These are phyloP conservation scores for Campylomormyrus tamandua DNA, from an alignment of 2,113 vertebrate species.

Conservation along the genomic window DNA sequence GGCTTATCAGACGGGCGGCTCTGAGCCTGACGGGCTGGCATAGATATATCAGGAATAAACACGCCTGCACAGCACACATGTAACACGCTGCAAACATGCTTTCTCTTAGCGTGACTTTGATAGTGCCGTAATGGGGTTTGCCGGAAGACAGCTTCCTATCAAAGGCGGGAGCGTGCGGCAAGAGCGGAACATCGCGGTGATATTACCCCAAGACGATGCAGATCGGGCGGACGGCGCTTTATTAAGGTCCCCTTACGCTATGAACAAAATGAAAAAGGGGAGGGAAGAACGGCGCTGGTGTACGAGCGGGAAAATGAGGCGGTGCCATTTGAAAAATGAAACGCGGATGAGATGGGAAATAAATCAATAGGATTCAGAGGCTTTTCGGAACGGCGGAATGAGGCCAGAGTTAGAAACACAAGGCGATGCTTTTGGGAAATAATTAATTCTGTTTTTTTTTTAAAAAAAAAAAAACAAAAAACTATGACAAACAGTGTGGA, in stretches of 20 bases:
- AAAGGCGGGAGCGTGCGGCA: not conserved
- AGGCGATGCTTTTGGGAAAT: not conserved
- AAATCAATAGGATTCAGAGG: conserved; percentile 2
- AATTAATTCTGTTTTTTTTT: not conserved
- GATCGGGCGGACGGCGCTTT: conserved; percentile 6
- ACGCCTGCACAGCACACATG: not conserved
- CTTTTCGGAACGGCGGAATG: not conserved
- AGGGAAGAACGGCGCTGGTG: not conserved
- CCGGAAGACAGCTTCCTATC: conserved; percentile 5
- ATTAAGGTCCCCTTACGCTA: conserved; percentile 6
- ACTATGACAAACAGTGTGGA: not conserved
- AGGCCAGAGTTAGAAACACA: not conserved
- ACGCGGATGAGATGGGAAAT: not conserved
- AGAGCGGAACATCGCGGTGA: conserved; percentile 2
- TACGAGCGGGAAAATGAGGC: conserved; percentile 12
- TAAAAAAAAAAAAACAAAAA: not conserved
- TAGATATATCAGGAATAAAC: not conserved
- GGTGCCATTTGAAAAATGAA: not conserved
- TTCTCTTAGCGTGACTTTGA: not conserved
- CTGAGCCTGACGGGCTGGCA: not conserved
- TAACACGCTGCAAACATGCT: not conserved
- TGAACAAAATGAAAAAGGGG: conserved; percentile 11
- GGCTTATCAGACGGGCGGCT: not conserved
- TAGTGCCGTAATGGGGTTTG: not conserved
- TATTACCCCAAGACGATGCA: conserved; percentile 14